A percentile compares a stretch with the other conserved stretches of the same genome.
Evolutionary conservation across 2,888 invertebrate genomes (phyloP).

Genomic region (Lasioglossum vierecki): DNA sequence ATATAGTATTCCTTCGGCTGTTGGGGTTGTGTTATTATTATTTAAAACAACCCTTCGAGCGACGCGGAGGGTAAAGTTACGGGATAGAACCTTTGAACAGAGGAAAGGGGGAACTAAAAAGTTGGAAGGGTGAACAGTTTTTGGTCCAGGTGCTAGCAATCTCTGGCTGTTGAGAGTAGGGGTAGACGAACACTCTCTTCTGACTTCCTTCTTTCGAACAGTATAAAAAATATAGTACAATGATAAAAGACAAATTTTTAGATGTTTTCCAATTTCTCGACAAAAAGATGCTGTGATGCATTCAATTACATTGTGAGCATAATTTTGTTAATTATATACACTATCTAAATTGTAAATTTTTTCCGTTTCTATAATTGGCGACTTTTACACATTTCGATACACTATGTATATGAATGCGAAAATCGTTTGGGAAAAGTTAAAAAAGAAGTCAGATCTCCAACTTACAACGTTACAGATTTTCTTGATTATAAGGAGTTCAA

Average conservation of each 20-base stretch:
- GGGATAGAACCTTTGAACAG: slow-evolving; percentile 54
- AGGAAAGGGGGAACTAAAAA: slow-evolving; percentile 61
- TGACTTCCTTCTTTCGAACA: slow-evolving; percentile 50
- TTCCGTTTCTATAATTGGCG: not conserved
- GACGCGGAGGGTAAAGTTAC: slow-evolving; percentile 72
- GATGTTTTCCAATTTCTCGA: not conserved
- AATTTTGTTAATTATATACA: not conserved
- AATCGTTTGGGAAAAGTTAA: too few relatives aligned
- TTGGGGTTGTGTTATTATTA: slow-evolving; percentile 78
- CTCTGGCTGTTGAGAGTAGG: slow-evolving; percentile 64
- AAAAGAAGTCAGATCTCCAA: too few relatives aligned
- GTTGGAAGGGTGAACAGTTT: slow-evolving; percentile 76
- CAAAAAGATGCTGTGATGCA: not conserved
- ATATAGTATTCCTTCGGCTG: slow-evolving; percentile 60
- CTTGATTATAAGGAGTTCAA: too few relatives aligned
- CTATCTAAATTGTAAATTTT: not conserved
- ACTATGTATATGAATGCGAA: too few relatives aligned
- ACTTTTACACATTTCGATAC: too few relatives aligned
- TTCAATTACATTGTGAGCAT: not conserved
- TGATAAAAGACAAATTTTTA: not conserved
- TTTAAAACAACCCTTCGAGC: slow-evolving; percentile 83
- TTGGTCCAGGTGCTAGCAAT: slow-evolving; percentile 74
- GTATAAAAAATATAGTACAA: not conserved
- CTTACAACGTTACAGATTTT: too few relatives aligned
- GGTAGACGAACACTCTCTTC: slow-evolving; percentile 34